Evolutionary conservation across 2,113 vertebrate genomes (phyloP), one percentile per base, ranked within the genome.

Genomic region (Saccopteryx leptura): DNA sequence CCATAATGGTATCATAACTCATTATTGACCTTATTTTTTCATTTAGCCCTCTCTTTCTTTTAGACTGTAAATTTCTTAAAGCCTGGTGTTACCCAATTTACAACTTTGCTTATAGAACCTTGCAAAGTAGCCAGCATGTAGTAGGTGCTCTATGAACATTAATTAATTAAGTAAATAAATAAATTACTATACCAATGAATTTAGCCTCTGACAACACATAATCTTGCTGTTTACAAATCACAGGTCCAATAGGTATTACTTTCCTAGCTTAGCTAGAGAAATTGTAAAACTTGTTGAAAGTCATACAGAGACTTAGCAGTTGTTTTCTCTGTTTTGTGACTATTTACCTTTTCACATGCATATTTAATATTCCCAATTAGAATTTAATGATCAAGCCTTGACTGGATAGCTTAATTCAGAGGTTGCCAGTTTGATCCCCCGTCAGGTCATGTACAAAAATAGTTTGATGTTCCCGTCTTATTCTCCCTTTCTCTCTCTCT

Each of bases 331-430:
- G 17, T 90, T 72, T 9, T 90, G 33, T 83, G 60, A 68, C 52
- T 79, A 24, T 69, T 89, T 88, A 68, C 58, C 19, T 90, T 86
- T 96, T 61, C 33, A 52, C 61, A 19, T 87, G 21, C 33, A 19
- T 81, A 75, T 81, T 75, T 81, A 52, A 68, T 68, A 23, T 58
- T 28, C 50, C 65, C 18, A 68, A 52, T 69, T 93, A 52, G 7
- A 78, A 83, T 96, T 83, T 63, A 96, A 84, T 56, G 23, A 68
- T 48, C 14, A 93, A 86, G 75, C 39, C 39, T 39, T 39, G 39
- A 39, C 39, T 39, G 39, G 39, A 39, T 39, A 39, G 39, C 39
- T 39, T 39, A 39, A 39, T 39, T 39, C 39, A 39, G 39, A 39
- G 39, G 39, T 39, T 39, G 39, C 39, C 39, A 39, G 39, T 39